These are phyloP conservation scores for Sphaerodactylus townsendi DNA, from an alignment of 2,113 vertebrate genomes.

Conservation along the genomic window DNA sequence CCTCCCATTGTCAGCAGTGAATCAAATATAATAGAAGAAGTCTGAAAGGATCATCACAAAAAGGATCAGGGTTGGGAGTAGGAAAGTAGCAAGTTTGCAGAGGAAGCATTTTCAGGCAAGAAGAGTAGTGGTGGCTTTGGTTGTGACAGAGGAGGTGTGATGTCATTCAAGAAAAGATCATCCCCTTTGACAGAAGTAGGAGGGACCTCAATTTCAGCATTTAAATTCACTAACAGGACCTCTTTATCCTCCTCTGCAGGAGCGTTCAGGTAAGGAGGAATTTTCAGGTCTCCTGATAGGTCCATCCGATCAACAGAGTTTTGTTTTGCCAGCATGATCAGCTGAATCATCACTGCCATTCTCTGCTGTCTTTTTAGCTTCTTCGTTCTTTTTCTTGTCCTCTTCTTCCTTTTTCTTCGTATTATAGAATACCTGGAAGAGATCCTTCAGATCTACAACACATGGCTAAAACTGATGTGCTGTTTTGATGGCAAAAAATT, in stretches of 20 bases:
- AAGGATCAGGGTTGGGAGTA: constrained; percentile 88
- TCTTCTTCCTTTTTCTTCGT: constrained; percentile 90
- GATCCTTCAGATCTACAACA: constrained; percentile 93
- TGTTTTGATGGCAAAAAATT: constrained; percentile 98
- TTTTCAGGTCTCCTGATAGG: constrained; percentile 96
- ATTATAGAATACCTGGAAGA: constrained; percentile 96
- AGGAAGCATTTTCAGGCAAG: constrained; percentile 80
- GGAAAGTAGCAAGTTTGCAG: constrained; percentile 88
- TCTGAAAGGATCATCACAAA: constrained; percentile 89
- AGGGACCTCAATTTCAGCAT: constrained; percentile 92
- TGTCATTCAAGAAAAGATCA: constrained; percentile 79
- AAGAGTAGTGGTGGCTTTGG: constrained; percentile 74
- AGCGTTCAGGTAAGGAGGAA: constrained; percentile 89
- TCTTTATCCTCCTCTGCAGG: constrained; percentile 88
- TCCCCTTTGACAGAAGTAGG: constrained; percentile 88
- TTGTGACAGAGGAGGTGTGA: constrained; percentile 77
- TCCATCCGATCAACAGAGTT: constrained; percentile 86
- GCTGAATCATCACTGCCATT: constrained; percentile 76
- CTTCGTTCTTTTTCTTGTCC: constrained; percentile 79
- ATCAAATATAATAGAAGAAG: too few relatives aligned
- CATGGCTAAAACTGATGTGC: constrained; percentile 94
- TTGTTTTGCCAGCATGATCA: constrained; percentile 72
- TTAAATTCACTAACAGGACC: constrained; percentile 95
- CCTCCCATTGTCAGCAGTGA: too few relatives aligned
- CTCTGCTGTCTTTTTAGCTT: constrained; percentile 73